Base-by-base conservation (phyloP, 2,113 vertebrate species). In the Nothocercus julius region DNA sequence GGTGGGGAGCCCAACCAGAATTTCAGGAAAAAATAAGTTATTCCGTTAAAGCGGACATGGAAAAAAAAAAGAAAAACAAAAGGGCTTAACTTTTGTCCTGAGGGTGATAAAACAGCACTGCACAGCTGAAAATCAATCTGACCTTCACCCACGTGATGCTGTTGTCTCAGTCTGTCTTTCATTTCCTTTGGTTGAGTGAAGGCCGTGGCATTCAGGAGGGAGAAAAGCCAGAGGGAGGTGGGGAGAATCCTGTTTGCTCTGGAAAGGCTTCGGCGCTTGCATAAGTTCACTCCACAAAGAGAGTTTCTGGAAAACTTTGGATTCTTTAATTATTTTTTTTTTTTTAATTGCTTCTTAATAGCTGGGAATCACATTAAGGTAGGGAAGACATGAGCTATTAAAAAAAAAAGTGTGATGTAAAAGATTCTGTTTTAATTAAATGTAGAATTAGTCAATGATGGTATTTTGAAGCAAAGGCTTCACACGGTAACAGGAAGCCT, bases 121-220 rank as follows among this genome's bases (percentile, higher is more conserved):
- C 85, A 93, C 81, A 97, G 92, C 96, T 96, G 96, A 96, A 97
- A 96, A 97, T 92, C 94, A 96, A 93, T 92, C 94, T 97, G 97
- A 97, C 97, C 96, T 96, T 94, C 95, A 90, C 86, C 95, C 96
- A 95, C 91, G 92, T 96, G 96, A 97, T 91, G 87, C 92, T 91
- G 89, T 92, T 88, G 80, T 91, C 85, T 94, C 85, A 92, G 89
- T 95, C 93, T 89, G 54, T 93, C 95, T 86, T 87, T 96, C 89
- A 90, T 92, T 96, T 96, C 89, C 91, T 93, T 92, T 94, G 92
- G 81, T 90, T 96, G 79, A 88, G 92, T 30, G 77, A 96, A 97
- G 89, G 93, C 93, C 61, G 85, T 72, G 64, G 95, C 86, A 95
- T 96, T 95, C 95, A 95, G 93, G 84, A 79, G 94, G 96, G 94